Evolutionary conservation across 1,140 invertebrate genomes (phyloP), one percentile per base, ranked within the genome.

Genomic region (Prorops nasuta): DNA sequence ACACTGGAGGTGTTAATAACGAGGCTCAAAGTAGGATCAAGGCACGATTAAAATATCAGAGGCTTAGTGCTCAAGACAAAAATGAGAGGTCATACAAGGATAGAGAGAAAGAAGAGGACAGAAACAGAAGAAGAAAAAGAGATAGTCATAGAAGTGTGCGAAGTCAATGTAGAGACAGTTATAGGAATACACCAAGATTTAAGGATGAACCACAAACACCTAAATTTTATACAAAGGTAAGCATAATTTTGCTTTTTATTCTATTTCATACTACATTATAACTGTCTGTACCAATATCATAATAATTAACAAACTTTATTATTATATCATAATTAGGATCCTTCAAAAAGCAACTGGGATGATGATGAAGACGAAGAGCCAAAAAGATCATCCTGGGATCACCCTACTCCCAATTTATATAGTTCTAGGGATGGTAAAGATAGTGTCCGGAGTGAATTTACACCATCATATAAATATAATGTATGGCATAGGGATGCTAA

Each of bases 1-100:
- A 97, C 65, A 95, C 94, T 3, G 94, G 93, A 28, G 94, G 94
- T 18, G 87, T 97, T 2, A 90, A 88, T 31, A 82, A 84, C 44
- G 86, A 89, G 69, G 92, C 91, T 0, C 79, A 84, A 53, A 83
- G 87, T 60, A 80, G 87, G 54, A 79, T 91, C 54, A 74, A 88
- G 22, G 80, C 88, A 52, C 79, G 89, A 43, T 70, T 89, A 58
- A 77, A 82, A 60, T 72, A 71, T 49, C 79, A 85, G 24, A 77
- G 78, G 51, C 76, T 85, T 7, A 76, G 80, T 44, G 80, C 56
- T 3, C 54, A 60, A 3, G 62, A 64, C 3, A 56, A 37, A 1
- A 39, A 64, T 35, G 69, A 56, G 34, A 64, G 43, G 24, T 22
- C 21, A 8, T 9, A 71, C 21, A 67, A 71, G 58, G 63, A 59